Evolutionary conservation across 2,888 invertebrate species (phyloP), one percentile per base, ranked within the genome.

Genomic region (Nebria salina): DNA sequence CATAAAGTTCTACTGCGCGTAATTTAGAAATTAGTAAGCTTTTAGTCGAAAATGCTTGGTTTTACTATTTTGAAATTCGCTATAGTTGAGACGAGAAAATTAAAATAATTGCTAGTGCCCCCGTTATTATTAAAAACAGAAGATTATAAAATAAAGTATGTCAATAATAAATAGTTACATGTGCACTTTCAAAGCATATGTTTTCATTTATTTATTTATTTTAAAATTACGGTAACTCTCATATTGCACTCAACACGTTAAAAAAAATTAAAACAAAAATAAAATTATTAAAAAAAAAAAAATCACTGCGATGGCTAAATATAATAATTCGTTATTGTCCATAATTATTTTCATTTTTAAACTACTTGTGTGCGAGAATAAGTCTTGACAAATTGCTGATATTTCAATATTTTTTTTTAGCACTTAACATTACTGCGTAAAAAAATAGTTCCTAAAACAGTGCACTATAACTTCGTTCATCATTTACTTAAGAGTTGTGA

Each of bases 391-490:
- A 68, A 74, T 75, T 80, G 75, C 75, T 80, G 75, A 80, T 72
- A 80, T 80, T 70, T 54, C 54, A 54, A 54, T 54, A 54, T 3
- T 41, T 80, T 20, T 20, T 20, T 20, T 80, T 80, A 80, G 80
- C 80, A 75, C 80, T 80, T 80, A 75, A 80, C 80, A 65, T 75
- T 75, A 80, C 75, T 80, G 75, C 75, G 80, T 80, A 80, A 80
- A 80, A 80, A 80, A 80, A 80, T 80, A 80, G 75, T 75, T 75
- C 75, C 34, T 75, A 80, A 80, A 80, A 80, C 72, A 80, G 80
- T 80, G 80, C 80, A 80, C 70, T 75, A 80, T 54, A 80, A 80
- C 75, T 80, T 34, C 75, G 54, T 54, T 54, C 54, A 11, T 54
- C 11, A 54, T 54, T 54, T 54, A 11, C 54, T 54, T 7, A 54